phyloP scores from a whole-genome alignment of 2,888 invertebrate species.

The Netelia inedita region DNA sequence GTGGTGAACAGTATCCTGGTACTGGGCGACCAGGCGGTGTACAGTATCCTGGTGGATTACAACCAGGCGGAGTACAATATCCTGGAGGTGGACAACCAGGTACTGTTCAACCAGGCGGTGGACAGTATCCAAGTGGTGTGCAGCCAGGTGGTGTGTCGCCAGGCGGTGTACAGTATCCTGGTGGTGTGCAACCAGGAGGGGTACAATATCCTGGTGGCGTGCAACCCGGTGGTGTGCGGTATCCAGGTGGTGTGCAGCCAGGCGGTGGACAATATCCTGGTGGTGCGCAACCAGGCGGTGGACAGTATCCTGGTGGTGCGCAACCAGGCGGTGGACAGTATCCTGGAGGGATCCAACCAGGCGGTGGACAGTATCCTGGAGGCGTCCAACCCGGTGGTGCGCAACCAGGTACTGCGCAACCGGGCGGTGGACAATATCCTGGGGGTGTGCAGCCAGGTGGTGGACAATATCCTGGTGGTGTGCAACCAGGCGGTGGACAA shows the following conservation, averaged over 20 bases:
- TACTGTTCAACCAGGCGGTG: slow-evolving; percentile 20
- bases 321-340: background rate
- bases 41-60: slow-evolving; percentile 57
- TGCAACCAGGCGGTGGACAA: slow-evolving; percentile 62
- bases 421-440: slow-evolving; percentile 34
- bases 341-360: slow-evolving; percentile 31
- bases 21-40: slow-evolving; percentile 39
- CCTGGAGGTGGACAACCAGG: slow-evolving; percentile 62
- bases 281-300: slow-evolving; percentile 65
- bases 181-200: slow-evolving; percentile 32
- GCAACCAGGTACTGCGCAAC: slow-evolving; percentile 22
- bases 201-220: slow-evolving; percentile 34
- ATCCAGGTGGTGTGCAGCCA: slow-evolving; percentile 52
- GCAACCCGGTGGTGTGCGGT: slow-evolving; percentile 9
- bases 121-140: slow-evolving; percentile 30
- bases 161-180: slow-evolving; percentile 43
- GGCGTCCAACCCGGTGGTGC: background rate
- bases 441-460: slow-evolving; percentile 66
- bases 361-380: slow-evolving; percentile 48
- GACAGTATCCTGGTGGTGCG: slow-evolving; percentile 51
- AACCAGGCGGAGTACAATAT: slow-evolving; percentile 35
- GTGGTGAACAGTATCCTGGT: slow-evolving; percentile 50
- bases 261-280: slow-evolving; percentile 51
- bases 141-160: slow-evolving; percentile 47
- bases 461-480: slow-evolving; percentile 69